These are phyloP conservation scores for Atractosteus spatula DNA, from an alignment of 2,113 vertebrate genomes.

Conservation along the genomic window DNA sequence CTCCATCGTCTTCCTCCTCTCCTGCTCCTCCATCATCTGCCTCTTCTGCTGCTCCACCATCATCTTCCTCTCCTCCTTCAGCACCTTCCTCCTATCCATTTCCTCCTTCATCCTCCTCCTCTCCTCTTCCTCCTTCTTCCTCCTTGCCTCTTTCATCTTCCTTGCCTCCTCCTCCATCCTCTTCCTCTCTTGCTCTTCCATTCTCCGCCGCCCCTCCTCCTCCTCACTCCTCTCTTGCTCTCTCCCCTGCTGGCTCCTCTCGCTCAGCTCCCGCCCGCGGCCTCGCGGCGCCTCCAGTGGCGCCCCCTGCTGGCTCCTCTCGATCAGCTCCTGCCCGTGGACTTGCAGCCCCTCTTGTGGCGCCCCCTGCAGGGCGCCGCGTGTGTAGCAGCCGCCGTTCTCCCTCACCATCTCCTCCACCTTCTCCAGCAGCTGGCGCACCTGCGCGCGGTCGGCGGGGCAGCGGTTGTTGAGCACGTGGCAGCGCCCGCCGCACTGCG, in stretches of 20 bases:
- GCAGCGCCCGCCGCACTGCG: constrained; percentile 51
- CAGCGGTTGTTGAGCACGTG: constrained; percentile 66
- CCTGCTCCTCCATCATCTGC: not conserved
- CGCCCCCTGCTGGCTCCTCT: constrained; percentile 20
- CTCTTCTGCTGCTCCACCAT: not conserved
- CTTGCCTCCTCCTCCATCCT: not conserved
- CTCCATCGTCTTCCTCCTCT: not conserved
- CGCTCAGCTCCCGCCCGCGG: too few species aligned
- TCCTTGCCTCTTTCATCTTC: not conserved
- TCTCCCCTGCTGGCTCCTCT: too few species aligned
- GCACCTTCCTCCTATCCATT: not conserved
- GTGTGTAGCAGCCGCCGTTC: constrained; percentile 39
- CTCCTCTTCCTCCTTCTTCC: constrained; percentile 16
- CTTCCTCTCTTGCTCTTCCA: constrained; percentile 2
- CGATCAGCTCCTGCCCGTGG: constrained; percentile 30
- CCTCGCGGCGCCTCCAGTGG: not conserved
- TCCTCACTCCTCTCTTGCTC: too few species aligned
- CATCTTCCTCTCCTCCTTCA: not conserved
- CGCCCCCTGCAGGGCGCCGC: constrained; percentile 33
- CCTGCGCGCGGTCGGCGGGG: constrained; percentile 51
- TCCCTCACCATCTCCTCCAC: constrained; percentile 49
- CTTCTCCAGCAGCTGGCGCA: constrained; percentile 57
- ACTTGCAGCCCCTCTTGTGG: constrained; percentile 30
- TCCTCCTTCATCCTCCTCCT: not conserved
- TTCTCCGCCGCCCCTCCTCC: not conserved